Percentiles rank a stretch among this genome's conserved stretches.
These are phyloP conservation scores for Plecotus auritus DNA, from an alignment of 2,113 vertebrate genomes.

Conservation along the genomic window DNA sequence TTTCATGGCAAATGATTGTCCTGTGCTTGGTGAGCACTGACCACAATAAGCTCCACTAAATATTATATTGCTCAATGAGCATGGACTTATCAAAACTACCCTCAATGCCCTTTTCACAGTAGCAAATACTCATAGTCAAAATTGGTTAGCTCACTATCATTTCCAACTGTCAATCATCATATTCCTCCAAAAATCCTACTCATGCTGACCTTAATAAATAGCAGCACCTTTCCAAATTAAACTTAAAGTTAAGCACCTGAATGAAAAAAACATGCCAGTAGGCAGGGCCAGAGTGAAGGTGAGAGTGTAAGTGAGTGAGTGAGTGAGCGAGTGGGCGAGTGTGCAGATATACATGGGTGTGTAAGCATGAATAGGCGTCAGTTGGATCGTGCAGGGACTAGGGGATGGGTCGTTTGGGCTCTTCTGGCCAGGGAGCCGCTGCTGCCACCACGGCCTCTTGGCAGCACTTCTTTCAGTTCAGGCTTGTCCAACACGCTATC, in stretches of 20 bases:
- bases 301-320: no score
- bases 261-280: no score
- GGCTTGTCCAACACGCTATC: no score
- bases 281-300: no score
- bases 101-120: neutral
- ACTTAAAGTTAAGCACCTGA: neutral
- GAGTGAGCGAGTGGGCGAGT: no score
- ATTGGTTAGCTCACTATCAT: neutral
- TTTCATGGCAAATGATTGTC: neutral
- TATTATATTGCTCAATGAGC: neutral
- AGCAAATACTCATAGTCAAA: neutral
- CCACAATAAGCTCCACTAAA: neutral
- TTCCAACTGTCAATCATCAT: neutral
- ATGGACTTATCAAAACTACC: neutral
- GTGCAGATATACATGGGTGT: no score
- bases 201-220: neutral
- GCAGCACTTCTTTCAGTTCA: no score
- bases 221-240: neutral
- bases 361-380: no score
- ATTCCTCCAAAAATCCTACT: neutral
- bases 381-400: no score
- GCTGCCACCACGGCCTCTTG: no score
- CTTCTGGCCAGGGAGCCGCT: no score
- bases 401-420: no score
- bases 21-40: neutral